Evolutionary conservation across 92 coral and sea anemone genomes (phyloP).

Genomic region (Siderastrea siderea): DNA sequence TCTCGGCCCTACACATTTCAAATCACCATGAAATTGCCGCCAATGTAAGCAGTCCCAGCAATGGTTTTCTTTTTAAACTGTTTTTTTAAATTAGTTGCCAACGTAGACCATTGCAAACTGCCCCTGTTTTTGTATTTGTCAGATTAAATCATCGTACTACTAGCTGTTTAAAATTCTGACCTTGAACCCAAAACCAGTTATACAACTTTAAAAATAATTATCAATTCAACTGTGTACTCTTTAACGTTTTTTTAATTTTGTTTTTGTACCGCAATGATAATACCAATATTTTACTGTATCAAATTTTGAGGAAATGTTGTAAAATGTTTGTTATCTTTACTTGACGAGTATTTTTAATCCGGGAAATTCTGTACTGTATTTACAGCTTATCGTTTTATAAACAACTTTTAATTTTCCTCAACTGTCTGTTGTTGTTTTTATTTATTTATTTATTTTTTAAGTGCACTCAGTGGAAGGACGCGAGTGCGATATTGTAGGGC

Average conservation of each 20-base stretch:
- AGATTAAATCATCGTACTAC: background rate
- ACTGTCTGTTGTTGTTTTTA: background rate
- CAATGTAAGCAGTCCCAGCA: background rate
- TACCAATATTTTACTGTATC: no score
- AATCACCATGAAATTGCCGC: background rate
- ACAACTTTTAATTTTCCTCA: conserved; percentile 12
- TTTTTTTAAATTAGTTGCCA: background rate
- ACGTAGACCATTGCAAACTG: background rate
- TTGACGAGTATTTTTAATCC: background rate
- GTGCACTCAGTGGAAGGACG: background rate
- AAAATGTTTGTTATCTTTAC: background rate
- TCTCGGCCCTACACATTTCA: no score
- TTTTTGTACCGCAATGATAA: no score
- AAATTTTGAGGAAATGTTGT: conserved; percentile 5
- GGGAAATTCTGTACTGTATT: conserved; percentile 19
- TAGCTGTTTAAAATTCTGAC: conserved; percentile 4
- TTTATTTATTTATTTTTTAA: background rate
- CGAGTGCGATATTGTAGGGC: no score
- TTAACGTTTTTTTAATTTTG: no score
- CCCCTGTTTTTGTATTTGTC: background rate
- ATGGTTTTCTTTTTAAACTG: no score
- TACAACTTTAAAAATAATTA: background rate
- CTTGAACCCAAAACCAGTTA: background rate
- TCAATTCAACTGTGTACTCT: background rate
- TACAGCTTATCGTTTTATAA: conserved; percentile 6